Percentiles rank a stretch among this genome's conserved stretches.
These are phyloP conservation scores for Rhodophaea formosa DNA, from an alignment of 2,888 invertebrate genomes.

Conservation along the genomic window DNA sequence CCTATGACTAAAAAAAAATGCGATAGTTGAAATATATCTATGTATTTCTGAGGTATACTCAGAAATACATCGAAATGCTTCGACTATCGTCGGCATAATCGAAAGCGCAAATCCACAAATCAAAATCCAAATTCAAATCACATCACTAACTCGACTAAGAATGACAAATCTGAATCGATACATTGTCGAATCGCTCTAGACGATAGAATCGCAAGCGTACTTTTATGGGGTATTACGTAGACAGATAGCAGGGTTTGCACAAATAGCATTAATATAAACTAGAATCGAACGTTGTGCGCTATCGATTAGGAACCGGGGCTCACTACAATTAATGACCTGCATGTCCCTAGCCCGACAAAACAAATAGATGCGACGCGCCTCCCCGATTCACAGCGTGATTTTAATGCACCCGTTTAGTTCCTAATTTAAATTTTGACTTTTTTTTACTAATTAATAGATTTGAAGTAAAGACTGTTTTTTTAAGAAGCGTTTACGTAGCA, in stretches of 20 bases:
- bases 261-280: constrained; percentile 81
- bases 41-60: no score
- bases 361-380: constrained; percentile 77
- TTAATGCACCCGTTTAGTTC: constrained; percentile 33
- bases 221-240: constrained; percentile 21
- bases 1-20: no score
- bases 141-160: constrained; percentile 13
- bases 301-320: constrained; percentile 79
- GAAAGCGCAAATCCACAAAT: neutral
- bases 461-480: no score
- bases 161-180: constrained; percentile 15
- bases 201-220: constrained; percentile 15
- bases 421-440: constrained; percentile 21
- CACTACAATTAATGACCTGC: constrained; percentile 81
- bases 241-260: constrained; percentile 55
- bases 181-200: constrained; percentile 15
- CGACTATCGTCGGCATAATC: neutral
- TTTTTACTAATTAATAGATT: constrained; percentile 26
- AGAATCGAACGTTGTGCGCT: constrained; percentile 78
- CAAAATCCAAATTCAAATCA: constrained; percentile 10
- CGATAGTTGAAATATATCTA: no score
- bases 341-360: constrained; percentile 79
- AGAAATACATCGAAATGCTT: neutral
- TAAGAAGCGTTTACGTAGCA: no score
- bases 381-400: constrained; percentile 63